These are phyloP conservation scores for Trachelus stipa DNA, from an alignment of 2,888 invertebrate species.

Conservation along the genomic window DNA sequence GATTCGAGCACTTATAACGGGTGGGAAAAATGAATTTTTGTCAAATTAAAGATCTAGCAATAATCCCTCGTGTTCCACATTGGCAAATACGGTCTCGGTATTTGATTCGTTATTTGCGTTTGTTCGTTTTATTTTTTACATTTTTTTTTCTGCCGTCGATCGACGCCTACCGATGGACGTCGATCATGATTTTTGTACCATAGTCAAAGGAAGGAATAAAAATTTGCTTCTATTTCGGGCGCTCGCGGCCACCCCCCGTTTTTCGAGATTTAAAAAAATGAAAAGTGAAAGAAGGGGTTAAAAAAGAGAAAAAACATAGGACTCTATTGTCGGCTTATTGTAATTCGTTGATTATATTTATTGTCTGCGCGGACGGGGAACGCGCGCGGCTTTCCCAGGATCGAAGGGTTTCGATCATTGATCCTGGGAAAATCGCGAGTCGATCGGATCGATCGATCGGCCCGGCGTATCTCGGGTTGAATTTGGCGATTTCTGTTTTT, in stretches of 20 bases:
- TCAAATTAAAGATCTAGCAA: background rate
- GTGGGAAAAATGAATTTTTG: background rate
- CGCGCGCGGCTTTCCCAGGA: conserved; percentile 45
- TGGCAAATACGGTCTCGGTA: background rate
- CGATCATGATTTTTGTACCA: background rate
- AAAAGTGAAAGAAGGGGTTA: background rate
- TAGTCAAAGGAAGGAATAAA: background rate
- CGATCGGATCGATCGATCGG: conserved; percentile 25
- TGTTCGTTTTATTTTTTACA: background rate
- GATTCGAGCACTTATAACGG: background rate
- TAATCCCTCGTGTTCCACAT: background rate
- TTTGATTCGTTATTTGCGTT: background rate
- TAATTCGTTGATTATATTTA: conserved; percentile 60
- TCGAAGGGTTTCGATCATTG: conserved; percentile 39
- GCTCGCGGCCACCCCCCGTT: background rate
- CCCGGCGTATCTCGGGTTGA: background rate
- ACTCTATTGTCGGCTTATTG: conserved; percentile 21
- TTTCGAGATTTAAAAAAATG: conserved; percentile 6
- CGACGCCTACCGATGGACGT: too few species aligned
- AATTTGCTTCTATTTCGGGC: background rate
- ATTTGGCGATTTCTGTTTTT: background rate
- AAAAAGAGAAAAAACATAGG: background rate
- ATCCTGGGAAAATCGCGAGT: conserved; percentile 52
- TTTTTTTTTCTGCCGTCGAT: background rate
- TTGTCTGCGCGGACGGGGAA: conserved; percentile 34